Base-by-base conservation (phyloP, 2,797 vertebrate species). In the Sebastes jordani region DNA sequence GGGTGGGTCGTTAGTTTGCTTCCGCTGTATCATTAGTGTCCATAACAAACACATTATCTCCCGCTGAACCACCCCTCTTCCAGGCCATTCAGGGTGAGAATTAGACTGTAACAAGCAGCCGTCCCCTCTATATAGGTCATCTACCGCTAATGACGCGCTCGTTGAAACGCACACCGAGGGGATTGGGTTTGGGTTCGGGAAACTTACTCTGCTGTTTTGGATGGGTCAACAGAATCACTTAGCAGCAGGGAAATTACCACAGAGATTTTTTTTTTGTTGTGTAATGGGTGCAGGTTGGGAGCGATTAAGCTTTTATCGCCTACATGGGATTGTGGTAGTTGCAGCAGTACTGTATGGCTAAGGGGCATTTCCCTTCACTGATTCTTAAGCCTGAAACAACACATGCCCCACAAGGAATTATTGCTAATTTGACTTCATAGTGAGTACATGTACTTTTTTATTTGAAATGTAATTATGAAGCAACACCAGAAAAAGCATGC, bases 1-100 rank as follows among this genome's bases (percentile, higher is more conserved):
- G 81, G 79, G 87, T 84, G 86, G 87, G 86, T 93, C 81, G 83
- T 92, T 92, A 90, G 86, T 86, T 82, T 82, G 80, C 86, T 83
- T 87, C 79, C 88, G 66, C 78, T 85, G 75, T 86, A 49, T 94
- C 90, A 93, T 93, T 93, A 91, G 91, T 75, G 88, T 91, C 91
- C 90, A 87, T 92, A 92, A 93, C 93, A 94, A 93, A 93, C 92
- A 91, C 90, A 94, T 93, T 91, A 94, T 86, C 88, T 91, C 87
- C 88, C 18, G 29, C 88, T 86, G 88, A 78, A 89, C 82, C 88
- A 29, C 74, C 84, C 78, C 70, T 83, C 88, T 86, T 82, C 80
- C 86, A 55, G 88, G 78, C 89, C 91, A 87, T 90, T 92, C 86
- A 89, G 87, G 84, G 86, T 86, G 93, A 90, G 93, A 92, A 93